Conservation (phyloP, 92 coral and sea anemone genomes). For the Zoanthus gigantus region DNA sequence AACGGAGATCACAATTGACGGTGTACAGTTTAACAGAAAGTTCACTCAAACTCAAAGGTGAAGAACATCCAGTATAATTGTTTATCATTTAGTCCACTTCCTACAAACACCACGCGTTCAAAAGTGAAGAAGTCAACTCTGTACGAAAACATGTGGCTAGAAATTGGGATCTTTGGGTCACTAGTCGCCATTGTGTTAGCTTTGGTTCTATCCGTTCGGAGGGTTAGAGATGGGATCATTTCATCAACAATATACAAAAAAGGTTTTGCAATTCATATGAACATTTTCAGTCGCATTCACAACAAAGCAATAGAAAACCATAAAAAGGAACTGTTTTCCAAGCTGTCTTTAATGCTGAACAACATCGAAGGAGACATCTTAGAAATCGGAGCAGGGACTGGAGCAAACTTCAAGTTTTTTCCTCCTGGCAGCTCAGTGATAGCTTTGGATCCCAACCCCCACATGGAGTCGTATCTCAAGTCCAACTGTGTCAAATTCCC, state of each 20-base stretch:
- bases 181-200: conserved; percentile 3
- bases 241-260: conserved; percentile 76
- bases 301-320: conserved; percentile 73
- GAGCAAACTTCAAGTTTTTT: conserved; percentile 85
- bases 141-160: conserved; percentile 34
- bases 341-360: conserved; percentile 59
- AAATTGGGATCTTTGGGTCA: conserved; percentile 5
- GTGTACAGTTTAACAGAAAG: background rate
- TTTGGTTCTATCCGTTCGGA: conserved; percentile 23
- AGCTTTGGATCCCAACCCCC: conserved; percentile 89
- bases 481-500: conserved; percentile 43
- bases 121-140: background rate
- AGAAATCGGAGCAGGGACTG: conserved; percentile 97
- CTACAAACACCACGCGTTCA: background rate
- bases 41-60: too few relatives aligned
- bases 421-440: conserved; percentile 71
- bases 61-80: too few relatives aligned
- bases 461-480: conserved; percentile 80
- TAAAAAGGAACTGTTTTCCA: conserved; percentile 62
- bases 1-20: background rate
- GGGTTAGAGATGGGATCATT: conserved; percentile 70
- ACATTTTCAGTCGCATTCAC: conserved; percentile 76
- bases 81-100: too few relatives aligned
- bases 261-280: conserved; percentile 88
- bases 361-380: conserved; percentile 81